Evolutionary conservation across 92 coral and sea anemone species (phyloP).

Genomic region (Zoanthus sociatus): DNA sequence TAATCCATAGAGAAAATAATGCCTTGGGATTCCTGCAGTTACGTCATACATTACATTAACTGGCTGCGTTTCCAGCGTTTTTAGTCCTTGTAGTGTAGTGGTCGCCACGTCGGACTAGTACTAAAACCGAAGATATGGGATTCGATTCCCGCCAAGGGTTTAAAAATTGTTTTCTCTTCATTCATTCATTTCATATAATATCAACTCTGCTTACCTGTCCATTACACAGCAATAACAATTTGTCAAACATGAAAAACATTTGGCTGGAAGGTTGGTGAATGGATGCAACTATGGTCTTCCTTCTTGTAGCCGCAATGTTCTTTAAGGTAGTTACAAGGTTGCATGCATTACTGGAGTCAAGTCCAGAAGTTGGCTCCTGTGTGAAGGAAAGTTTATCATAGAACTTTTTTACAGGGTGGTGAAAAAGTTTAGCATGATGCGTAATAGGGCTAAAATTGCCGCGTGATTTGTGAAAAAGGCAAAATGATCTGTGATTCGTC

Average conservation of each 20-base stretch:
- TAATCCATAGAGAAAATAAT: too few species aligned
- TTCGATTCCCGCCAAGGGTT: too few species aligned
- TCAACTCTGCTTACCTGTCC: neutral
- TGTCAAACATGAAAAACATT: neutral
- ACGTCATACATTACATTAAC: too few species aligned
- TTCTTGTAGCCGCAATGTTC: neutral
- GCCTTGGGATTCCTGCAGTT: too few species aligned
- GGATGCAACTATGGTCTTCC: neutral
- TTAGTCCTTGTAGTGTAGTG: too few species aligned
- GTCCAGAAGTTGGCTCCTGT: neutral
- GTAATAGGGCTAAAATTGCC: neutral
- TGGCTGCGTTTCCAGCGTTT: too few species aligned
- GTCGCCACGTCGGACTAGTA: too few species aligned
- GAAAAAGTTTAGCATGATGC: neutral
- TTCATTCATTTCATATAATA: neutral
- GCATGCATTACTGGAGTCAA: neutral
- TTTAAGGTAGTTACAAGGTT: neutral
- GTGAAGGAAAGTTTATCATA: neutral
- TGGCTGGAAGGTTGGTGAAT: constrained; percentile 2
- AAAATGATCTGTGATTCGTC: too few species aligned
- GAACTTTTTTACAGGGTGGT: too few species aligned
- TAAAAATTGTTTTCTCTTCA: too few species aligned
- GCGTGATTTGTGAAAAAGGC: neutral
- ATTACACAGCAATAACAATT: neutral
- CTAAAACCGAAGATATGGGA: too few species aligned